A percentile compares a stretch with the other conserved stretches of the same genome.
phyloP scores from a whole-genome alignment of 1,140 invertebrate species.

The Drosophila trapezifrons region DNA sequence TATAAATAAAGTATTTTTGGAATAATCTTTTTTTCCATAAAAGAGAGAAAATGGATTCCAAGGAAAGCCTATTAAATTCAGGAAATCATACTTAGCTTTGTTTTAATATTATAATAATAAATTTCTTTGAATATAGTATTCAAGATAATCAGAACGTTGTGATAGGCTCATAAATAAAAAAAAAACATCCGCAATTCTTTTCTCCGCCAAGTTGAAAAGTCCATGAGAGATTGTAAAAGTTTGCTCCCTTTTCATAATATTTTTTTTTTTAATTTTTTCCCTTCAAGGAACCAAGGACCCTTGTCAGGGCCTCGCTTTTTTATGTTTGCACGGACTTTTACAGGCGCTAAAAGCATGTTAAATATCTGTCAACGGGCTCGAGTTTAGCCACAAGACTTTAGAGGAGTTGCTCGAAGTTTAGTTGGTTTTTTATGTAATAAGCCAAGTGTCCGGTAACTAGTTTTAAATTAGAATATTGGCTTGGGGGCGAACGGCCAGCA shows the following conservation, averaged over 20 bases:
- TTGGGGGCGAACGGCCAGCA: neutral
- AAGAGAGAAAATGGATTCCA: neutral
- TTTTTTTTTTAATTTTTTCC: neutral
- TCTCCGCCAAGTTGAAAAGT: neutral
- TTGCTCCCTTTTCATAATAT: neutral
- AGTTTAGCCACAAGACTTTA: neutral
- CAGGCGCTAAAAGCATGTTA: conserved; percentile 4
- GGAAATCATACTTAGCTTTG: neutral
- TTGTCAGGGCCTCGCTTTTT: neutral
- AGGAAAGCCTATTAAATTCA: neutral
- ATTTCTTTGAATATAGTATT: conserved; percentile 14
- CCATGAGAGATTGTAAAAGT: conserved; percentile 24
- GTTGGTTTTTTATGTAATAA: neutral
- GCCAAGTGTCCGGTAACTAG: neutral
- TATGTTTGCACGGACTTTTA: neutral
- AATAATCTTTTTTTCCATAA: conserved; percentile 35
- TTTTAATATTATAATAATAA: neutral
- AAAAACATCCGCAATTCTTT: neutral
- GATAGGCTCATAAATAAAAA: conserved; percentile 9
- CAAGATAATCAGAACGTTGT: conserved; percentile 1
- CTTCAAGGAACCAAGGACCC: neutral
- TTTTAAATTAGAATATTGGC: conserved; percentile 9
- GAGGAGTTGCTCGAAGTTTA: neutral
- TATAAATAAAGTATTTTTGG: conserved; percentile 1
- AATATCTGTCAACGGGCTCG: conserved; percentile 7